Base-by-base conservation (phyloP, 2,797 vertebrate genomes). In the Thaleichthys pacificus region DNA sequence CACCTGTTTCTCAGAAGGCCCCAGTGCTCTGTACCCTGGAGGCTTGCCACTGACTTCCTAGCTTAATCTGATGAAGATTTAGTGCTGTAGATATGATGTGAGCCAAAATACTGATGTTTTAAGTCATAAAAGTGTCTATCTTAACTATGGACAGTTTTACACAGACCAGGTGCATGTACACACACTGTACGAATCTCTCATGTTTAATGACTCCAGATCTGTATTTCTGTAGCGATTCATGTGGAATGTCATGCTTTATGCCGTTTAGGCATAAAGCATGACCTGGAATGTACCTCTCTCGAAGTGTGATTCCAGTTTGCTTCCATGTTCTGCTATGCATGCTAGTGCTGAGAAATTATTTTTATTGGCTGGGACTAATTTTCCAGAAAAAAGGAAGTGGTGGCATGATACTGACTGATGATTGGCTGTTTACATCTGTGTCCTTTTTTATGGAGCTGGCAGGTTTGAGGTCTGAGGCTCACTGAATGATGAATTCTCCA, bases 391-490 rank as follows among this genome's bases (percentile, higher is more conserved):
- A 70, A 78, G 79, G 75, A 86, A 82, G 77, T 28, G 72, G 73
- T 62, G 28, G 28, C 5, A 7, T 71, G 76, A 79, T 1, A 7
- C 69, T 80, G 76, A 73, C 42, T 35, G 82, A 78, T 75, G 67
- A 67, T 65, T 4, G 61, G 69, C 68, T 73, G 81, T 86, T 86
- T 88, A 74, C 0, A 49, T 85, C 79, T 85, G 88, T 87, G 82
- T 88, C 35, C 30, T 1, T 3, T 54, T 80, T 86, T 76, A 80
- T 79, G 75, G 72, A 73, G 28, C 63, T 14, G 66, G 42, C 70
- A 69, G 80, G 72, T 82, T 72, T 77, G 42, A 19, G 66, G 5
- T 80, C 71, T 81, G 19, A 71, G 66, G 47, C 17, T 17, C 22
- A 64, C 38, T 47, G 15, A 47, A 68, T 15, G 32, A 35, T 19